phyloP scores from a whole-genome alignment of 2,888 invertebrate species.

The Clistopyga incitator region DNA sequence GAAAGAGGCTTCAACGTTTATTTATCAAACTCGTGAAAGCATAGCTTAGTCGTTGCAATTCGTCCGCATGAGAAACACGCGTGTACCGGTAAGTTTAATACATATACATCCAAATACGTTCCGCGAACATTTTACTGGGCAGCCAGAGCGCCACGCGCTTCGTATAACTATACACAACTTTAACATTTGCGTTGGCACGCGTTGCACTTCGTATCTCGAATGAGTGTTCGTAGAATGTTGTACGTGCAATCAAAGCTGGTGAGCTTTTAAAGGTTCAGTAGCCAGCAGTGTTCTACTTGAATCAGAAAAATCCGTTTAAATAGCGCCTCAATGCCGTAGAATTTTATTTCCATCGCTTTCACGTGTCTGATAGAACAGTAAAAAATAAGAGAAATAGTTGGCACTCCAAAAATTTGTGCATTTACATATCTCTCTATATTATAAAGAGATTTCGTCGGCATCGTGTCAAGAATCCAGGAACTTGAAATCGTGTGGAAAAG shows the following conservation, averaged over 20 bases:
- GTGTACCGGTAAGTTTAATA: constrained; percentile 14
- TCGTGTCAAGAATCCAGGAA: no score
- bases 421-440: no score
- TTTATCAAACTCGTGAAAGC: constrained; percentile 61
- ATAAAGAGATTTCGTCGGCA: no score
- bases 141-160: neutral
- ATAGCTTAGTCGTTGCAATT: constrained; percentile 42
- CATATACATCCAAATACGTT: constrained; percentile 46
- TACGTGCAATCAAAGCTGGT: constrained; percentile 6
- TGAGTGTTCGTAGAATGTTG: constrained; percentile 25
- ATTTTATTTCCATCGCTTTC: neutral
- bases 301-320: constrained; percentile 3
- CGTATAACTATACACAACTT: constrained; percentile 5
- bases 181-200: constrained; percentile 36
- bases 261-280: constrained; percentile 5
- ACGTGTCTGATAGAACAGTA: neutral
- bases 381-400: no score
- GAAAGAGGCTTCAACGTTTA: constrained; percentile 56
- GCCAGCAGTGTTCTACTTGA: neutral
- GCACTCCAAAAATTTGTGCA: no score
- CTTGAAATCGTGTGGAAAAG: no score
- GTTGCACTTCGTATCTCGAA: neutral
- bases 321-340: neutral
- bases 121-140: constrained; percentile 38
- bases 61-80: constrained; percentile 7